phyloP scores from a whole-genome alignment of 2,888 invertebrate species.

The Tetranychus truncatus region DNA sequence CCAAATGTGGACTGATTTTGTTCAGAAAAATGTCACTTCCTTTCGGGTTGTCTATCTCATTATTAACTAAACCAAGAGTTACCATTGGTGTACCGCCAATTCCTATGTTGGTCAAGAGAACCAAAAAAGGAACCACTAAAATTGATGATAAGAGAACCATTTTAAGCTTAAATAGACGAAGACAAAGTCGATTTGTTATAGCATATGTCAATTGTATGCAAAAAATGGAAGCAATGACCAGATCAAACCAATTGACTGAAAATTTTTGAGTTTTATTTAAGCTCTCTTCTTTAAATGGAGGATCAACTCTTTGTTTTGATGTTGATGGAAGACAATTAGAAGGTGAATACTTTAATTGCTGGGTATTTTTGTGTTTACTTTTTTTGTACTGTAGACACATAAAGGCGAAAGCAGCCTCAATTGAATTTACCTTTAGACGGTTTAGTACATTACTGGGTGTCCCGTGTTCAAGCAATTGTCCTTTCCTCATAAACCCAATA shows the following conservation, averaged over 20 bases:
- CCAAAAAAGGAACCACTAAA: not conserved
- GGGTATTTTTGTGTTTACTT: not conserved
- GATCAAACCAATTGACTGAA: not conserved
- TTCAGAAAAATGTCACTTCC: not conserved
- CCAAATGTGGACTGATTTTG: not conserved
- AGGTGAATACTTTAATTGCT: too few relatives aligned
- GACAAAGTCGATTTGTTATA: not conserved
- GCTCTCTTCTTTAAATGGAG: too few relatives aligned
- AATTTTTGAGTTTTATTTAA: not conserved
- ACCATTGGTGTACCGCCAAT: not conserved
- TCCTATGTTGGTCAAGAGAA: not conserved
- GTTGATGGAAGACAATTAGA: too few relatives aligned
- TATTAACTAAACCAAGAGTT: not conserved
- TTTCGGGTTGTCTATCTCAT: not conserved
- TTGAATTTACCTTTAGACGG: not conserved
- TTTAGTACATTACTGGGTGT: not conserved
- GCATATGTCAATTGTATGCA: not conserved
- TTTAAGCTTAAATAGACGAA: not conserved
- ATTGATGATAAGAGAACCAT: not conserved
- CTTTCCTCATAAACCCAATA: not conserved
- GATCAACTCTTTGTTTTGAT: too few relatives aligned
- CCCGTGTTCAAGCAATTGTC: not conserved
- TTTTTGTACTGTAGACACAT: not conserved
- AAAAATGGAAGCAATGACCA: not conserved
- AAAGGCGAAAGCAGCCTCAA: not conserved